Evolutionary conservation across 1,140 invertebrate genomes (phyloP).

Genomic region (Chironomus tepperi): DNA sequence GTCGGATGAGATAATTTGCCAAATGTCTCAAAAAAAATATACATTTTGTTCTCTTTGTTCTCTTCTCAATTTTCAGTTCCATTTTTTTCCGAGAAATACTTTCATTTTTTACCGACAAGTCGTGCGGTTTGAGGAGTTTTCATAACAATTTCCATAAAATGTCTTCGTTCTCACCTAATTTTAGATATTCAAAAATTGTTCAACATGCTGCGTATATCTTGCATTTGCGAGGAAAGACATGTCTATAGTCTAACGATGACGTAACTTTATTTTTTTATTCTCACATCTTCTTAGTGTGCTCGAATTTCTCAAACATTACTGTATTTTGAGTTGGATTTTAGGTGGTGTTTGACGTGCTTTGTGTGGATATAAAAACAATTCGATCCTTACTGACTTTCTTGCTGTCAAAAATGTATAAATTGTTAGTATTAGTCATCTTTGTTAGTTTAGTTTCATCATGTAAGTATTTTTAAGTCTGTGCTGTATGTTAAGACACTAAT

Average conservation of each 20-base stretch:
- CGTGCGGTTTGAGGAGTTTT: background rate
- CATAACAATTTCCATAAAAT: background rate
- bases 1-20: background rate
- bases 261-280: background rate
- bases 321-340: background rate
- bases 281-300: background rate
- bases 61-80: no score
- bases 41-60: no score
- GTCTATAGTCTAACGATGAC: background rate
- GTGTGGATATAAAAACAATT: no score
- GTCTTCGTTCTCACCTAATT: no score
- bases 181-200: no score
- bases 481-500: no score
- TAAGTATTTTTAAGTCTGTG: background rate
- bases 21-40: background rate
- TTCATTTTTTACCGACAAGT: background rate
- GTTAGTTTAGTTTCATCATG: background rate
- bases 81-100: background rate
- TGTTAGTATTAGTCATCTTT: background rate
- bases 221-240: background rate
- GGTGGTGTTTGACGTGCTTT: background rate
- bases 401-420: background rate
- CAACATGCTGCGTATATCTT: background rate
- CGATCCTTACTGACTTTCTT: no score
- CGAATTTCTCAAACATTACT: background rate